These are phyloP conservation scores for Emmelina monodactyla DNA, from an alignment of 2,888 invertebrate genomes.

Conservation along the genomic window DNA sequence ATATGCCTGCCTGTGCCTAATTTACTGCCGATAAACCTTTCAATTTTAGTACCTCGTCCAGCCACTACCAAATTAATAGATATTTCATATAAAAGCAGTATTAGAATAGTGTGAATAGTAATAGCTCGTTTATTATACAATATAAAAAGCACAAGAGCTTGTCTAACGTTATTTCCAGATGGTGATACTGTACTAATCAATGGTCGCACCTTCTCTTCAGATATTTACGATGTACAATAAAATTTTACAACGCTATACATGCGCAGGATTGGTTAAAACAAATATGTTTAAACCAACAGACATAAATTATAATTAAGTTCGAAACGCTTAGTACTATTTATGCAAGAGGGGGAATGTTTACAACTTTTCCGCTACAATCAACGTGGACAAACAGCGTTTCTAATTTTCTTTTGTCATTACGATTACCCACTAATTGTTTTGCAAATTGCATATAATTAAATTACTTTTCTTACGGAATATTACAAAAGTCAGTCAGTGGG, in stretches of 20 bases:
- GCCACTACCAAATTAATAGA: slow-evolving; percentile 48
- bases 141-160: slow-evolving; percentile 44
- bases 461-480: too few species aligned
- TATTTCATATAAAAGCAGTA: slow-evolving; percentile 43
- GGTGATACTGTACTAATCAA: slow-evolving; percentile 21
- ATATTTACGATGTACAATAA: slow-evolving; percentile 25
- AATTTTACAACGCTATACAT: slow-evolving; percentile 23
- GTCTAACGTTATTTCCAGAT: slow-evolving; percentile 32
- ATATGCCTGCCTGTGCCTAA: slow-evolving; percentile 16
- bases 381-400: too few species aligned
- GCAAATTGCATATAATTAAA: too few species aligned
- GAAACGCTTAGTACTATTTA: too few species aligned
- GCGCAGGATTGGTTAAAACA: slow-evolving; percentile 14
- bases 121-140: slow-evolving; percentile 36
- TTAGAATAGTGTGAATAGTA: slow-evolving; percentile 49
- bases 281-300: slow-evolving; percentile 15
- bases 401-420: too few species aligned
- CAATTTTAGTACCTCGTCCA: slow-evolving; percentile 36
- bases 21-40: slow-evolving; percentile 40
- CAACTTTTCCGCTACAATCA: too few species aligned
- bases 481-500: too few species aligned
- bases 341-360: too few species aligned
- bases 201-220: slow-evolving; percentile 20
- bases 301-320: background rate
- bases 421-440: too few species aligned